Conservation (phyloP, 64 coral and sea anemone genomes). For the Platygyra sinensis region DNA sequence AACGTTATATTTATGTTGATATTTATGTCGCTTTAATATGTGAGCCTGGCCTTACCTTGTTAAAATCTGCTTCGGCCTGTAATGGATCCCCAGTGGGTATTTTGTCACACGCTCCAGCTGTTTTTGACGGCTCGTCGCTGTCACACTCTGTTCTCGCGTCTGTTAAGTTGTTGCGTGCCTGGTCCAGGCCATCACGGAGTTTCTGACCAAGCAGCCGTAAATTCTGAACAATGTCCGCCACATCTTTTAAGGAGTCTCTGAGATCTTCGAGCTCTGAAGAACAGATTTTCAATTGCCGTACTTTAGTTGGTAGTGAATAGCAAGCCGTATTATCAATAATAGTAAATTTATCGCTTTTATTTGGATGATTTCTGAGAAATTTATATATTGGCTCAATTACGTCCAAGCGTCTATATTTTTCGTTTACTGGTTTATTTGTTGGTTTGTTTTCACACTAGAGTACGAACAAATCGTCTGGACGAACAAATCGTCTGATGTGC, state of each 20-base stretch:
- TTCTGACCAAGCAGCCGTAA: slow-evolving; percentile 4
- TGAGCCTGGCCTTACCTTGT: slow-evolving; percentile 10
- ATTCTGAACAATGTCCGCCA: slow-evolving; percentile 29
- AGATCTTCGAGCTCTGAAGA: slow-evolving; percentile 22
- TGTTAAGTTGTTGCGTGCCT: slow-evolving; percentile 47
- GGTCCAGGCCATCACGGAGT: slow-evolving; percentile 25
- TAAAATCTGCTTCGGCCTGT: slow-evolving; percentile 46
- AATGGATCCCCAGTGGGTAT: slow-evolving; percentile 16
- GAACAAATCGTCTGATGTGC: too few relatives aligned
- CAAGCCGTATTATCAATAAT: too few relatives aligned
- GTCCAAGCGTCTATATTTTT: too few relatives aligned
- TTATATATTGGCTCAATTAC: too few relatives aligned
- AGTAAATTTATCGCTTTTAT: too few relatives aligned
- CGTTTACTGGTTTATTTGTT: too few relatives aligned
- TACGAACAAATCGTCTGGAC: too few relatives aligned
- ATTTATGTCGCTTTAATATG: not conserved
- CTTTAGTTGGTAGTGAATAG: too few relatives aligned
- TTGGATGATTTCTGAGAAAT: too few relatives aligned
- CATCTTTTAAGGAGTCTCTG: slow-evolving; percentile 22
- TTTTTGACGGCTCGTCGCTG: slow-evolving; percentile 7
- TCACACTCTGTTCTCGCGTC: slow-evolving; percentile 29
- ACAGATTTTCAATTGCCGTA: not conserved
- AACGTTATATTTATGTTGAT: not conserved
- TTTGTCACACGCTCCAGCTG: slow-evolving; percentile 47
- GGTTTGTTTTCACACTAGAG: too few relatives aligned